These are phyloP conservation scores for Cyclophora albipunctata DNA, from an alignment of 2,888 invertebrate species.

Conservation along the genomic window DNA sequence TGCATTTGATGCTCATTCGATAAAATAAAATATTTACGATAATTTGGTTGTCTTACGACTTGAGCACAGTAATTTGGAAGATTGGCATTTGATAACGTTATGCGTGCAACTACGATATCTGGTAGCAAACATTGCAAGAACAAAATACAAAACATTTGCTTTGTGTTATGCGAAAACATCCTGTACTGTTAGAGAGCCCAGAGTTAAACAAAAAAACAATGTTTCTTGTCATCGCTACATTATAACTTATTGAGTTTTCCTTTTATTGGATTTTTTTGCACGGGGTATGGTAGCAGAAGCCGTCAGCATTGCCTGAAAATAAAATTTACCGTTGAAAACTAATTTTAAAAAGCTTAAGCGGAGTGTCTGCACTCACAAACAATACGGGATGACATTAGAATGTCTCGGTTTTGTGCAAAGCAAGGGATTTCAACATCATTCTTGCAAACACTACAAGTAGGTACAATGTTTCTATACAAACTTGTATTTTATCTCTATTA, in stretches of 20 bases:
- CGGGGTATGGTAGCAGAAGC: slow-evolving; percentile 83
- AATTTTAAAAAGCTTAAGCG: slow-evolving; percentile 53
- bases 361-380: not conserved
- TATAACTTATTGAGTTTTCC: slow-evolving; percentile 73
- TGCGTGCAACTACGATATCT: not conserved
- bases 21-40: slow-evolving; percentile 9
- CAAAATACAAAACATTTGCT: not conserved
- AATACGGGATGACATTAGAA: too few species aligned
- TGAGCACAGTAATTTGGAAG: slow-evolving; percentile 11
- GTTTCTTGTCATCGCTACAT: slow-evolving; percentile 2
- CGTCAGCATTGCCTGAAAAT: slow-evolving; percentile 79
- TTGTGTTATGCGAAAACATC: not conserved
- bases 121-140: not conserved
- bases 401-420: too few species aligned
- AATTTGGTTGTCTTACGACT: not conserved
- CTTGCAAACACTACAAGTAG: too few species aligned
- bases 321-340: slow-evolving; percentile 57
- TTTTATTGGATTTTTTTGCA: slow-evolving; percentile 82
- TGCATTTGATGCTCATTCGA: slow-evolving; percentile 52
- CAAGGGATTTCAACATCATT: too few species aligned
- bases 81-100: not conserved
- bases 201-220: not conserved
- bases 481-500: too few species aligned
- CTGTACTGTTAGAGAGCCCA: not conserved
- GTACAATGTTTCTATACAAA: too few species aligned